Base-by-base conservation (phyloP, 2,888 invertebrate species). In the Drosophila multiciliata region DNA sequence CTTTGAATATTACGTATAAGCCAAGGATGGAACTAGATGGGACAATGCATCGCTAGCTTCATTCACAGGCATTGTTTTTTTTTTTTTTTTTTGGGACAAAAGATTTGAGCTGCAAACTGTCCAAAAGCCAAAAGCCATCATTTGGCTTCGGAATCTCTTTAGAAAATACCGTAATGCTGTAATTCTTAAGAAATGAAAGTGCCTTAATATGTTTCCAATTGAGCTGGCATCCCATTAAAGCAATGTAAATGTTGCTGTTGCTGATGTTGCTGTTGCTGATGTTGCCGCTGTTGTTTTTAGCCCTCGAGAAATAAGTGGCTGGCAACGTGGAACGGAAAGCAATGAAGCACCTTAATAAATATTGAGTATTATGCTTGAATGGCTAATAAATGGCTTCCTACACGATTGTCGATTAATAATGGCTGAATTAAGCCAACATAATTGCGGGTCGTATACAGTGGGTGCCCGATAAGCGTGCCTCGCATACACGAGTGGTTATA, bases 321-420 rank as follows among this genome's bases (percentile, higher is more conserved):
- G 20, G 15, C 45, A 23, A 20, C 15, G 45, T 36, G 53, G 6
- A 35, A 20, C 33, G 52, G 20, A 35, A 35, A 45, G n/a, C 29
- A 15, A n/a, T 7, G 35, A 73, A 70, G 59, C 66, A 59, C 40
- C 76, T 52, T 59, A 60, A 77, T 60, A 61, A 66, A 48, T 55
- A 61, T 70, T 38, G 40, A 53, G 50, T 49, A 48, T 62, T 58
- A 58, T 66, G 77, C 62, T 53, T 61, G 42, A 76, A 67, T 73
- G 62, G 50, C 65, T 48, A 62, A 70, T 66, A 62, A 77, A 69
- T 69, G 54, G 64, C 73, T 69, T 66, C 53, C 66, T 48, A 66
- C 58, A 53, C 72, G 78, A 78, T 78, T 78, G 66, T 60, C 78
- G 75, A 78, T 78, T 72, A 63, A 78, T 78, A 78, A 78, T 78